Evolutionary conservation across 2,888 invertebrate species (phyloP).

Genomic region (Nesidiocoris tenuis): DNA sequence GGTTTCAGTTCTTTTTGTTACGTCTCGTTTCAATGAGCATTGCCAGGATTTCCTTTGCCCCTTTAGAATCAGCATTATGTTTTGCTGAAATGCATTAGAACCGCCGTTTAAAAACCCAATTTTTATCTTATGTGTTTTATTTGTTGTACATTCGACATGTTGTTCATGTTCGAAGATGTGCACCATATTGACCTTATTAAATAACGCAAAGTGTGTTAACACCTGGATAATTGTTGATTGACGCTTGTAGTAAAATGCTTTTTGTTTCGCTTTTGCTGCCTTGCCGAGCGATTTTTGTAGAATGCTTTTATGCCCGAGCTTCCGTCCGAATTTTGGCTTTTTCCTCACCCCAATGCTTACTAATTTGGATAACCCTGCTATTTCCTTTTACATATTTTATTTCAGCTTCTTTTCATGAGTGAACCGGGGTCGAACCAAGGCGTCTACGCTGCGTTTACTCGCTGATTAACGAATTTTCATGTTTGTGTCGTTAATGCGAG

Average conservation of each 20-base stretch:
- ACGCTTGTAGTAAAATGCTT: conserved; percentile 4
- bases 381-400: conserved; percentile 36
- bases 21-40: neutral
- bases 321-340: conserved; percentile 45
- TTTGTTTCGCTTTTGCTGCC: neutral
- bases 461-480: no score
- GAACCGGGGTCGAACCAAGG: no score
- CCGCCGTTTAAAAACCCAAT: neutral
- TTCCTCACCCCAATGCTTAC: conserved; percentile 48
- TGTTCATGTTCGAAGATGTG: no score
- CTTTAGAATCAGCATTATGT: neutral
- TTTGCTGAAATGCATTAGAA: neutral
- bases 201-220: neutral
- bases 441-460: no score
- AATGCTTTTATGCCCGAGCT: conserved; percentile 18
- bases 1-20: conserved; percentile 14
- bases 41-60: conserved; percentile 5
- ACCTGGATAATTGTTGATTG: no score
- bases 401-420: no score
- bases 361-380: conserved; percentile 53
- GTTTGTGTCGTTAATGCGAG: no score
- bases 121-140: neutral
- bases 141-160: neutral
- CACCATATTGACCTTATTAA: neutral
- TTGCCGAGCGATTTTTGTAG: conserved; percentile 10